Evolutionary conservation across 2,797 vertebrate genomes (phyloP), one percentile per base, ranked within the genome.

Genomic region (Hippoglossus hippoglossus): DNA sequence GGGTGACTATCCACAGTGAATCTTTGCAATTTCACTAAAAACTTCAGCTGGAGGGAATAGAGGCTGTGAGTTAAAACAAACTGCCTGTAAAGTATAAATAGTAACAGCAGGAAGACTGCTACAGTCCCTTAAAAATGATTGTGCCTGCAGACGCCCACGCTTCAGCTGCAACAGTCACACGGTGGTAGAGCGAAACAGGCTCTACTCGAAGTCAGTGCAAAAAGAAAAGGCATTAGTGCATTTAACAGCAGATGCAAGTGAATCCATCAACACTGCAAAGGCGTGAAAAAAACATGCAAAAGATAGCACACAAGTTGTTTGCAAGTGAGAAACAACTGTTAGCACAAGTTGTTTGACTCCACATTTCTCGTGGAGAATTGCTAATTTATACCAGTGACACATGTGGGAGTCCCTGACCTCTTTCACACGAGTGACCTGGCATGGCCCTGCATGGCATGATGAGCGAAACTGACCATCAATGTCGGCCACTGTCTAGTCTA

Each of bases 341-440:
- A 18, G 34, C 50, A 74, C 57, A 54, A 70, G 47, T 75, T 74
- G 25, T 63, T 71, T 77, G 55, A 19, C 5, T 75, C 59, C 24
- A 44, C 50, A n/a, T 34, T 82, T 64, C 67, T 64, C 64, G 75
- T 79, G 68, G 36, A 82, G 73, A 83, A 74, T 31, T 47, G 74
- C 46, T 80, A 47, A 81, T 87, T 79, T 84, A 57, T 71, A 31
- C 73, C 47, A 9, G 22, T 55, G 62, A 82, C 80, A 85, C 81
- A 78, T 77, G 71, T 85, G 83, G 73, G 81, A 87, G 75, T 74
- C 79, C 83, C 44, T 86, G 86, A 87, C 82, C 84, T 80, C 82
- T 75, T 87, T 86, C 71, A 86, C 82, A 78, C 59, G 73, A 78
- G 63, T 87, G 86, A 85, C 91, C 91, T 84, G 68, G 54, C 71